phyloP scores from a whole-genome alignment of 2,797 vertebrate genomes.

The Peromyscus attwateri region DNA sequence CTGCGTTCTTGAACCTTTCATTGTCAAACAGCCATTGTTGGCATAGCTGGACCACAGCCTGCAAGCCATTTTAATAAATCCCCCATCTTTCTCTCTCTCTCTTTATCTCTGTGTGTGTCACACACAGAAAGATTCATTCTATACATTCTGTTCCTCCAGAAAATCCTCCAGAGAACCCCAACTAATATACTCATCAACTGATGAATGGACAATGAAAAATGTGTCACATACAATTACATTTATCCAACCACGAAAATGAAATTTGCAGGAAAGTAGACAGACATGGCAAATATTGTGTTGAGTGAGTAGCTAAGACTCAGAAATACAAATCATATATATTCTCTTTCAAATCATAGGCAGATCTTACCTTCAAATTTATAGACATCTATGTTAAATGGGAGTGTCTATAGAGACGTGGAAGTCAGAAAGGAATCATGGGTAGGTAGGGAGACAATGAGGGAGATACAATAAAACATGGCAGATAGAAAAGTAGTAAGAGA shows the following conservation, averaged over 20 bases:
- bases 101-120: too few species aligned
- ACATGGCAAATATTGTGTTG: not conserved
- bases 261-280: not conserved
- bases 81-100: not conserved
- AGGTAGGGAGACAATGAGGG: not conserved
- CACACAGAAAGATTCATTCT: not conserved
- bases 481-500: not conserved
- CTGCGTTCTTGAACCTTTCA: too few species aligned
- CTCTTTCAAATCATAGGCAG: not conserved
- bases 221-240: not conserved
- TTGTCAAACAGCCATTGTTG: too few species aligned
- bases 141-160: not conserved
- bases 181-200: not conserved
- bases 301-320: not conserved
- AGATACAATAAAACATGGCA: too few species aligned
- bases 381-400: not conserved
- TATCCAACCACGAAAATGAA: not conserved
- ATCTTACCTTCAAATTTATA: not conserved
- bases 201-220: not conserved
- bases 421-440: not conserved
- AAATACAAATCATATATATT: not conserved
- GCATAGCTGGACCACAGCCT: not conserved
- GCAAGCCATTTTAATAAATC: not conserved
- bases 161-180: not conserved
- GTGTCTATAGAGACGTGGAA: not conserved